Evolutionary conservation across 1,140 invertebrate species (phyloP).

Genomic region (Drosophila nikananu): DNA sequence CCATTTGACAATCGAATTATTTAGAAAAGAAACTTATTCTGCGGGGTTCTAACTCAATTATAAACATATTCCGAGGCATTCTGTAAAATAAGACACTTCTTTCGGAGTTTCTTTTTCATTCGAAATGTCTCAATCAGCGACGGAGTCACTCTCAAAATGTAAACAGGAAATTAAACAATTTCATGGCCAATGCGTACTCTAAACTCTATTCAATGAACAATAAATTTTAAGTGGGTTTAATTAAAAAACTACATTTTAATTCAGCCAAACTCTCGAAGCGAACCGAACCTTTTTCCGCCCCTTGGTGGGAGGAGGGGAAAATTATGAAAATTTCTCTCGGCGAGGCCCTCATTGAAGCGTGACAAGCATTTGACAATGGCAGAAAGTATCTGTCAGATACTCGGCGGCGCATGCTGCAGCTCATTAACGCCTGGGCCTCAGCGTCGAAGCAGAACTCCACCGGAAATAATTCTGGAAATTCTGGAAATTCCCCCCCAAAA

Average conservation of each 20-base stretch:
- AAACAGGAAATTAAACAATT: conserved; percentile 77
- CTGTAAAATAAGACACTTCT: conserved; percentile 3
- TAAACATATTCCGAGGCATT: neutral
- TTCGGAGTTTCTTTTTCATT: conserved; percentile 7
- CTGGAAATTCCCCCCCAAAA: conserved; percentile 9
- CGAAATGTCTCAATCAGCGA: conserved; percentile 39
- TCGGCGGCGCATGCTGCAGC: conserved; percentile 70
- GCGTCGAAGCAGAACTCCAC: conserved; percentile 64
- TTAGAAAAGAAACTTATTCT: conserved; percentile 19
- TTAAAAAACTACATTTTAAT: conserved; percentile 81
- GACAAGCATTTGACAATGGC: conserved; percentile 69
- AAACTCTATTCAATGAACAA: conserved; percentile 60
- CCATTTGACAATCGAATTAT: conserved; percentile 51
- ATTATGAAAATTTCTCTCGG: conserved; percentile 53
- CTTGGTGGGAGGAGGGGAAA: conserved; percentile 22
- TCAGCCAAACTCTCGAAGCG: conserved; percentile 34
- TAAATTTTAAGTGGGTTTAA: conserved; percentile 73
- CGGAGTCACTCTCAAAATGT: neutral
- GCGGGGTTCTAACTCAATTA: conserved; percentile 17
- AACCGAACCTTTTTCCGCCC: conserved; percentile 13
- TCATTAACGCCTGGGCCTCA: conserved; percentile 72
- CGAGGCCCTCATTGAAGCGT: conserved; percentile 64
- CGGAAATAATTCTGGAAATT: conserved; percentile 78
- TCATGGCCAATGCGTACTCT: conserved; percentile 62
- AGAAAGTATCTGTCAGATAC: conserved; percentile 73